phyloP scores from a whole-genome alignment of 2,797 vertebrate species.

The Malacoctenus gilli region DNA sequence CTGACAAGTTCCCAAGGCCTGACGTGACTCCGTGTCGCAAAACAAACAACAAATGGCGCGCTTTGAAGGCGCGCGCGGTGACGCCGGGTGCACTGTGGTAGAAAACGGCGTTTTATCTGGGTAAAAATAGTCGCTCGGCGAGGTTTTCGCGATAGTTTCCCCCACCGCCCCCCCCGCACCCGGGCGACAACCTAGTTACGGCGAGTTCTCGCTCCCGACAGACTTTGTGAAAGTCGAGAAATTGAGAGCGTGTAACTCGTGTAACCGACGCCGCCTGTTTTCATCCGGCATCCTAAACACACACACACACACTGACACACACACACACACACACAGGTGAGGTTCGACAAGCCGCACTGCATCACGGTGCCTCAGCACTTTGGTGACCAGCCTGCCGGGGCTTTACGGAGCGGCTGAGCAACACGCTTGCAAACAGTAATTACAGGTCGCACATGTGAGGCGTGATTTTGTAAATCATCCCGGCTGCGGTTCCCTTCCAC shows the following conservation, averaged over 20 bases:
- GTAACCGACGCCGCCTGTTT: conserved; percentile 22
- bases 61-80: conserved; percentile 59
- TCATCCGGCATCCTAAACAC: conserved; percentile 10
- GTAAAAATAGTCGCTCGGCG: conserved; percentile 74
- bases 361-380: conserved; percentile 77
- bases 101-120: conserved; percentile 73
- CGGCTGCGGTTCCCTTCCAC: conserved; percentile 50
- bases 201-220: conserved; percentile 53
- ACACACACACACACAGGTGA: conserved; percentile 26
- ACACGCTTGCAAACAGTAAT: conserved; percentile 72
- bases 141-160: conserved; percentile 52
- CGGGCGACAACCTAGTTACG: conserved; percentile 70
- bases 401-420: conserved; percentile 52
- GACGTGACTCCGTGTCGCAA: conserved; percentile 73
- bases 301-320: conserved; percentile 6
- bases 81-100: conserved; percentile 69
- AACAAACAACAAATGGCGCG: conserved; percentile 76
- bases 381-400: conserved; percentile 49
- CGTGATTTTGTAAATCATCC: conserved; percentile 59
- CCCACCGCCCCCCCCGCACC: conserved; percentile 26
- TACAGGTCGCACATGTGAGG: conserved; percentile 60
- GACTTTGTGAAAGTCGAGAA: conserved; percentile 59
- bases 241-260: conserved; percentile 27
- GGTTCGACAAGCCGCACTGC: conserved; percentile 47
- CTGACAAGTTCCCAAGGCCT: conserved; percentile 82